Evolutionary conservation across 2,888 invertebrate genomes (phyloP).

Genomic region (Apodemia zela): DNA sequence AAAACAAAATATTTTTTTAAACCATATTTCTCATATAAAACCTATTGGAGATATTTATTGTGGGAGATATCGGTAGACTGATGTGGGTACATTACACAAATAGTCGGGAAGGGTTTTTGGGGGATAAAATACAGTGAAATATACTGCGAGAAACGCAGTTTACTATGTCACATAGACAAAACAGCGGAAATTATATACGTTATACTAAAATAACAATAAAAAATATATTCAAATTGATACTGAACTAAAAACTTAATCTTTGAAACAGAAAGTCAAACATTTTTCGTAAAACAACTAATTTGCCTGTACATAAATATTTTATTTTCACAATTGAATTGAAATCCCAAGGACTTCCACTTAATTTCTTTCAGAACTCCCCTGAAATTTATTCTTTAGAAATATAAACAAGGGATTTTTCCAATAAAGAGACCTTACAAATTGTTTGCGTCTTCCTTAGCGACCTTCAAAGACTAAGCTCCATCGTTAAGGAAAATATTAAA

Average conservation of each 20-base stretch:
- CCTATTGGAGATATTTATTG: no score
- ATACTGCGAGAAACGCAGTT: no score
- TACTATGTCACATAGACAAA: no score
- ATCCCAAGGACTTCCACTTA: conserved; percentile 1
- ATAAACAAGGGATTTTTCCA: conserved; percentile 15
- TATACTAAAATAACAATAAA: no score
- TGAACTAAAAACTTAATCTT: neutral
- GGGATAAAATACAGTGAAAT: no score
- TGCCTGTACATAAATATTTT: neutral
- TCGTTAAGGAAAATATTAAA: neutral
- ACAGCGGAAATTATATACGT: no score
- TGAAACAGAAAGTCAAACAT: neutral
- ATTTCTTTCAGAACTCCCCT: conserved; percentile 14
- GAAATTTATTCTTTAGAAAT: conserved; percentile 12
- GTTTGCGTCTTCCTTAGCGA: neutral
- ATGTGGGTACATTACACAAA: no score
- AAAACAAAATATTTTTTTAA: no score
- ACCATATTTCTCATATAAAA: no score
- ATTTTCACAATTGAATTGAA: neutral
- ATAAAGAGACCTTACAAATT: conserved; percentile 16
- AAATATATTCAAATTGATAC: no score
- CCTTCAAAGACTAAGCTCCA: neutral
- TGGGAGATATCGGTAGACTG: no score
- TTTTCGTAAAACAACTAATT: neutral
- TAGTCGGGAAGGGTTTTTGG: no score